Evolutionary conservation across 2,113 vertebrate genomes (phyloP).

Genomic region (Naja naja): DNA sequence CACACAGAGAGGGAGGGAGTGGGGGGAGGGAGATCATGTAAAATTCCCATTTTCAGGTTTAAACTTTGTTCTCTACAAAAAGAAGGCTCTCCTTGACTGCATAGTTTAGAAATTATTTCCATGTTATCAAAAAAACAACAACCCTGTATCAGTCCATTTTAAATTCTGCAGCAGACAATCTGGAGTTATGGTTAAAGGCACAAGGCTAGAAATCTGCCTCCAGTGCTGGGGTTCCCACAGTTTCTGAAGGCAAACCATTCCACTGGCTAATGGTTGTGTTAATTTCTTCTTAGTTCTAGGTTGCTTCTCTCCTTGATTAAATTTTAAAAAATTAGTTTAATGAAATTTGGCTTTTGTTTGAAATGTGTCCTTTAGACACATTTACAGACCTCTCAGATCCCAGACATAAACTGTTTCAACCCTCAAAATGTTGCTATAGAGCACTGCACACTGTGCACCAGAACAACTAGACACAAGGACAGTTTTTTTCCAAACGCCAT

Average conservation of each 20-base stretch:
- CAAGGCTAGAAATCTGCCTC: neutral
- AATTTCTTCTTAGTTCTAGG: too few species aligned
- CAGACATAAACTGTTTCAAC: too few species aligned
- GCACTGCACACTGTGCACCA: too few species aligned
- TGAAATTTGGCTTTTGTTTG: neutral
- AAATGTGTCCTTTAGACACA: neutral
- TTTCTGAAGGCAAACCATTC: too few species aligned
- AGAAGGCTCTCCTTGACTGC: neutral
- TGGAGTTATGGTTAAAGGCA: neutral
- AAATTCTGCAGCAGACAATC: neutral
- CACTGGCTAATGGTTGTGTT: too few species aligned
- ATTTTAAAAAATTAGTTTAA: neutral
- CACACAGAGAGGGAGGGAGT: rapidly evolving
- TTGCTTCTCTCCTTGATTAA: too few species aligned
- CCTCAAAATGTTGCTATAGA: too few species aligned
- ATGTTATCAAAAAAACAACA: neutral
- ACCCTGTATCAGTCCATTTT: neutral
- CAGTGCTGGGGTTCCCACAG: too few species aligned
- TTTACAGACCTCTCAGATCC: too few species aligned
- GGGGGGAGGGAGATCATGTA: neutral
- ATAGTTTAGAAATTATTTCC: neutral
- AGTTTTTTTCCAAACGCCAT: too few species aligned
- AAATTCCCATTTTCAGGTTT: neutral
- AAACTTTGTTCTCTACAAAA: neutral
- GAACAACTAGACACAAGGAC: too few species aligned